Conservation (phyloP, 2,888 invertebrate species). For the Dolichopus griseipennis region DNA sequence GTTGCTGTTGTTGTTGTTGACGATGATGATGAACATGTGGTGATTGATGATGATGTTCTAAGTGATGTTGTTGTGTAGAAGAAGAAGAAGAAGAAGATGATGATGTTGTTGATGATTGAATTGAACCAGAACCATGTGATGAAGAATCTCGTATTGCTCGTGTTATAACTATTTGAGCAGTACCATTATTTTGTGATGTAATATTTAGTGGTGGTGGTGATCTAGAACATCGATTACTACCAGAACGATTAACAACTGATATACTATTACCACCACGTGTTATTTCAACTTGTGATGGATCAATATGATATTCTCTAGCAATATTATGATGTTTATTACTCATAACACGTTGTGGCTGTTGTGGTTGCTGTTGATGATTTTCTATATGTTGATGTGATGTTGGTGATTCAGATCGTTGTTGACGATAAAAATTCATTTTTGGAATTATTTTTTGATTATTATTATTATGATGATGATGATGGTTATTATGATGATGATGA, state of each 20-base stretch:
- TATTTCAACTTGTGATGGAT: constrained; percentile 8
- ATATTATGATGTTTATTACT: not conserved
- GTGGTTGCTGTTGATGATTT: not conserved
- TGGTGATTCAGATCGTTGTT: constrained; percentile 8
- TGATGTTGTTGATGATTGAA: constrained; percentile 5
- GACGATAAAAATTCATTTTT: constrained; percentile 7
- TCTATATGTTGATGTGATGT: not conserved
- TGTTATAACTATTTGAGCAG: constrained; percentile 16
- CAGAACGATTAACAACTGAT: not conserved
- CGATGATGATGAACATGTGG: constrained; percentile 15
- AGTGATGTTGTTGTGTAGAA: not conserved
- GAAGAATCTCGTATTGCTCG: constrained; percentile 16
- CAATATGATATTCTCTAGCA: constrained; percentile 1
- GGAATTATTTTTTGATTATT: not conserved
- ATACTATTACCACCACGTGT: not conserved
- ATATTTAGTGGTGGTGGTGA: constrained; percentile 8
- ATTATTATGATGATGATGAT: constrained; percentile 24
- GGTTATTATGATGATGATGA: constrained; percentile 29
- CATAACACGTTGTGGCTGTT: not conserved
- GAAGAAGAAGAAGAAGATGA: not conserved
- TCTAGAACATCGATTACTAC: constrained; percentile 2
- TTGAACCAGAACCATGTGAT: constrained; percentile 22
- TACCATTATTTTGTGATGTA: not conserved
- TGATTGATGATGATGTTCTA: constrained; percentile 11
- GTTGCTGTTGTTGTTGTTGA: constrained; percentile 20